Conservation (phyloP, 64 coral and sea anemone species). For the Pocillopora verrucosa region DNA sequence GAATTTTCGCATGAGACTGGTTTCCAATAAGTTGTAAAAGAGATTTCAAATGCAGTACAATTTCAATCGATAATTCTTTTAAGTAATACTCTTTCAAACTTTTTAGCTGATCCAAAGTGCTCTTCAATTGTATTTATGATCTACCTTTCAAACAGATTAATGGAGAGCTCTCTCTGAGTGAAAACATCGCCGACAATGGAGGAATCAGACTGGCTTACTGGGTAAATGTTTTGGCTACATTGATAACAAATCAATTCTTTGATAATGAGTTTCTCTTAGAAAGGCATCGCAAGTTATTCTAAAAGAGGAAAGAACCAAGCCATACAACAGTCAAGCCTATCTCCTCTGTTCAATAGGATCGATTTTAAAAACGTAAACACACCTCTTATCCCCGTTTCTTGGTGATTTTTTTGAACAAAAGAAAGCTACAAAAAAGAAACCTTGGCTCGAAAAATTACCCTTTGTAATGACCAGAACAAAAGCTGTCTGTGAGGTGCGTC, state of each 20-base stretch:
- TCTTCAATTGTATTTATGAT: neutral
- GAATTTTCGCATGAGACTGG: too few relatives aligned
- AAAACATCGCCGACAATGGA: slow-evolving; percentile 87
- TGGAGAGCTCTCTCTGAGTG: slow-evolving; percentile 62
- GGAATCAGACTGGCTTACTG: slow-evolving; percentile 64
- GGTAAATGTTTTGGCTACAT: slow-evolving; percentile 16
- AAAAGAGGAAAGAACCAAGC: too few relatives aligned
- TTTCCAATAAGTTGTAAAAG: too few relatives aligned
- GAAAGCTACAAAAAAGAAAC: neutral
- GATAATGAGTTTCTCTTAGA: neutral
- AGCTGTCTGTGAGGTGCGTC: neutral
- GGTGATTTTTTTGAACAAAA: neutral
- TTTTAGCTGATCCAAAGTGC: neutral
- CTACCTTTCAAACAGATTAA: slow-evolving; percentile 44
- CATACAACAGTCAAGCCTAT: too few relatives aligned
- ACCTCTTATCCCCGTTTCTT: neutral
- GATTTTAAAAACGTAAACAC: neutral
- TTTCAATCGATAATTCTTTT: neutral
- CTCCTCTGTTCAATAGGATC: too few relatives aligned
- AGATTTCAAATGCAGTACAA: neutral
- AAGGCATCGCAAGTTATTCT: too few relatives aligned
- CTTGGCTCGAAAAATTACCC: neutral
- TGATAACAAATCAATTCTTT: neutral
- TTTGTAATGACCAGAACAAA: neutral
- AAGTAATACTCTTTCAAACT: neutral